phyloP scores from a whole-genome alignment of 1,140 invertebrate species.

The Drosophila teissieri region DNA sequence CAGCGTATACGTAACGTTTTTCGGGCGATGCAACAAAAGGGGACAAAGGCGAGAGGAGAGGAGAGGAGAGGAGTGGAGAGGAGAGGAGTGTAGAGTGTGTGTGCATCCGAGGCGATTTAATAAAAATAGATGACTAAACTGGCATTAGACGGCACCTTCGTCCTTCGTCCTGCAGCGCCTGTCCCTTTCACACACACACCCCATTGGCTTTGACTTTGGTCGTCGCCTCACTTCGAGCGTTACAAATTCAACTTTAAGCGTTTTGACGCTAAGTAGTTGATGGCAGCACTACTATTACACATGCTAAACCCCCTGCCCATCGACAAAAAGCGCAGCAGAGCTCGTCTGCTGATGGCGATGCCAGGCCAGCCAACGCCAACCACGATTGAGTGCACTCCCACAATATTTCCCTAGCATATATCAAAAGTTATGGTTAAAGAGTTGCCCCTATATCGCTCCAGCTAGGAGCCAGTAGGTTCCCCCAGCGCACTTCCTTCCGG shows the following conservation, averaged over 20 bases:
- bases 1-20: slow-evolving; percentile 73
- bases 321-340: not conserved
- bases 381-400: slow-evolving; percentile 74
- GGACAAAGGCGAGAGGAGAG: not conserved
- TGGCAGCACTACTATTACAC: slow-evolving; percentile 21
- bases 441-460: slow-evolving; percentile 43
- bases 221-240: slow-evolving; percentile 73
- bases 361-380: slow-evolving; percentile 57
- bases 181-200: slow-evolving; percentile 37
- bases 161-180: slow-evolving; percentile 1
- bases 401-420: slow-evolving; percentile 81
- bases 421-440: slow-evolving; percentile 83
- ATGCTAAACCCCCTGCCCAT: not conserved
- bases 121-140: slow-evolving; percentile 79
- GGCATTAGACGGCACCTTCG: slow-evolving; percentile 56
- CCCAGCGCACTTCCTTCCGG: slow-evolving; percentile 63
- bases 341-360: slow-evolving; percentile 20
- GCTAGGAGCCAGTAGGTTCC: not conserved
- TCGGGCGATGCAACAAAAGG: slow-evolving; percentile 32
- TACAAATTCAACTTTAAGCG: slow-evolving; percentile 82
- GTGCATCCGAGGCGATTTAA: slow-evolving; percentile 62
- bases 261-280: slow-evolving; percentile 82
- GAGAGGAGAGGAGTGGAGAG: too few relatives aligned
- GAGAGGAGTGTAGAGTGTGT: not conserved
- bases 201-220: slow-evolving; percentile 72